Evolutionary conservation across 2,888 invertebrate species (phyloP).

Genomic region (Maniola hyperantus): DNA sequence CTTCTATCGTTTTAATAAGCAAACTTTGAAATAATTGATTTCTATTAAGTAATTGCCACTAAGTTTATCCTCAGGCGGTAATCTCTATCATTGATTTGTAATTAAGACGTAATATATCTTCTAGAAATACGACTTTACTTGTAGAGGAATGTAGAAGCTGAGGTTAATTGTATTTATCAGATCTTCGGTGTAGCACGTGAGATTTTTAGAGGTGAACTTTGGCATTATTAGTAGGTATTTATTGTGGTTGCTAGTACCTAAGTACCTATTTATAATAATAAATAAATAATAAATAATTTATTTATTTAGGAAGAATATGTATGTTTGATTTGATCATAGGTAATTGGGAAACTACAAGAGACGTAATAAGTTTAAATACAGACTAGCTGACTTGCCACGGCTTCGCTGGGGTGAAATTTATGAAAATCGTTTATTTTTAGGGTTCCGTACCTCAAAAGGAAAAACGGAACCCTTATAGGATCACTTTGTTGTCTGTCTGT

Average conservation of each 20-base stretch:
- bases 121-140: constrained; percentile 11
- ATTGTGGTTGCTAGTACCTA: not conserved
- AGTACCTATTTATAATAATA: no score
- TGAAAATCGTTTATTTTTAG: no score
- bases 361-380: not conserved
- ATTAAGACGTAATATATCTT: constrained; percentile 35
- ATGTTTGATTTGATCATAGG: not conserved
- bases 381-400: no score
- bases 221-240: constrained; percentile 3
- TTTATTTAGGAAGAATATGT: no score
- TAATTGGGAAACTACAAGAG: not conserved
- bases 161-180: constrained; percentile 24
- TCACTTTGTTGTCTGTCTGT: no score
- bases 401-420: no score
- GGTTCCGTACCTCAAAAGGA: no score
- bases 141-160: constrained; percentile 16
- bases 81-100: constrained; percentile 33
- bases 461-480: no score
- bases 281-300: no score
- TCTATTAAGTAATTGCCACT: not conserved
- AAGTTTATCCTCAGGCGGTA: not conserved
- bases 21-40: not conserved
- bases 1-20: no score
- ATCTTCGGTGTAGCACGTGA: constrained; percentile 2
- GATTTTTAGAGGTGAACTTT: constrained; percentile 8